phyloP scores from a whole-genome alignment of 2,113 vertebrate species.

The Tamias sibiricus region DNA sequence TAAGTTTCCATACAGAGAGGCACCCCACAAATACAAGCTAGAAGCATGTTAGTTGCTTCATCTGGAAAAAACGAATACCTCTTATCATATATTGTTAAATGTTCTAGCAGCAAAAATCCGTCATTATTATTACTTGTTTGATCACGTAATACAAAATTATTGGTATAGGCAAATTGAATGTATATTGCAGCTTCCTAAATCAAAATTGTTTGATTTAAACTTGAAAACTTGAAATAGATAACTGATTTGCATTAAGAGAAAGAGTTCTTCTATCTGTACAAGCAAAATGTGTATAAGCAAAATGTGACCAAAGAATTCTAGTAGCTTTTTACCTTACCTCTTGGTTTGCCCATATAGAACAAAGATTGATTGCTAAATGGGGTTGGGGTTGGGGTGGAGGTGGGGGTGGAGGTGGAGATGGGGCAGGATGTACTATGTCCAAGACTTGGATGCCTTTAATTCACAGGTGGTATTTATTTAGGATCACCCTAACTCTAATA shows the following conservation, averaged over 20 bases:
- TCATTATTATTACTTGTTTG: conserved; percentile 13
- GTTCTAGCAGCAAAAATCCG: not conserved
- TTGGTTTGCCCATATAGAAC: not conserved
- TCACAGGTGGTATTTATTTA: conserved; percentile 43
- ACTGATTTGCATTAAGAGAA: conserved; percentile 23
- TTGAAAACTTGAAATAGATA: conserved; percentile 1
- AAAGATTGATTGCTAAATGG: not conserved
- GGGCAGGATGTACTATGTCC: not conserved
- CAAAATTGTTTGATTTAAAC: not conserved
- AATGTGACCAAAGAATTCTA: not conserved
- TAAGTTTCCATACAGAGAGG: not conserved
- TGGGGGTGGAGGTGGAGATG: fast-evolving
- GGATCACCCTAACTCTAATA: not conserved
- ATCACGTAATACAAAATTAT: not conserved
- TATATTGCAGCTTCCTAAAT: not conserved
- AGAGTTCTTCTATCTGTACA: not conserved
- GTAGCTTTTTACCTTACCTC: not conserved
- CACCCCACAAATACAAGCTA: not conserved
- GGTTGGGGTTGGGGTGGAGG: fast-evolving
- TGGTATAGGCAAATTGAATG: not conserved
- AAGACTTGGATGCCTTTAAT: conserved; percentile 58
- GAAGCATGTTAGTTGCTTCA: not conserved
- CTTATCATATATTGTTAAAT: not conserved
- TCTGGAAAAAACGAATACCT: not conserved
- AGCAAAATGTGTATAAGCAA: no score